Evolutionary conservation across 2,113 vertebrate genomes (phyloP), one percentile per base, ranked within the genome.

Genomic region (Lethenteron camtschaticum): DNA sequence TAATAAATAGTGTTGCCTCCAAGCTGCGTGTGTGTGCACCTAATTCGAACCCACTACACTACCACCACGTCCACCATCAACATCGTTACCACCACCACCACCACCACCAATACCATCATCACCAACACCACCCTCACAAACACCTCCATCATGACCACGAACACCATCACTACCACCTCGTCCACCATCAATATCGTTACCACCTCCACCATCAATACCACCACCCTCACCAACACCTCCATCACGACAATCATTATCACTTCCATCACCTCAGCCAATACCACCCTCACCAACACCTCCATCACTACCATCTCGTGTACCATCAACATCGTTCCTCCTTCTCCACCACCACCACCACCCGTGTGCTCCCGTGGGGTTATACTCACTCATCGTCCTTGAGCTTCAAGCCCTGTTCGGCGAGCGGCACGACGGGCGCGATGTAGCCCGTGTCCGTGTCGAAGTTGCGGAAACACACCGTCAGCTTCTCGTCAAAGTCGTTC

Each of bases 371-470:
- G 13, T 63, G 3, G 59, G 13, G 18, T 9, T 16, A 89, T 16
- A 89, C 90, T 91, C 80, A 97, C 92, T 90, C 88, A 75, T 97
- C 92, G 72, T 89, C 83, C 75, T 85, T 87, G 75, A 94, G 75
- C 24, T 24, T 24, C 68, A 86, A 82, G 75, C 78, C 83, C 56
- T 85, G 80, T 78, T 97, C 90, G 1, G 85, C 85, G 73, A 97
- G 88, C 69, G 89, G 85, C 76, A 81, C 81, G 24, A 85, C 77
- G 9, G 83, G 84, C 10, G 80, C 81, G 11, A 83, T 84, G 79
- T 79, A 81, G 59, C 85, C 86, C 12, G 81, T 79, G 12, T 79
- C 57, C 56, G 79, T 76, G 79, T 81, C 80, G 63, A 82, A 79
- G 71, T 83, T 82, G 70, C 83, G 84, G 75, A 97, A 97, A 72